Evolutionary conservation across 2,888 invertebrate genomes (phyloP).

Genomic region (Monochamus alternatus): DNA sequence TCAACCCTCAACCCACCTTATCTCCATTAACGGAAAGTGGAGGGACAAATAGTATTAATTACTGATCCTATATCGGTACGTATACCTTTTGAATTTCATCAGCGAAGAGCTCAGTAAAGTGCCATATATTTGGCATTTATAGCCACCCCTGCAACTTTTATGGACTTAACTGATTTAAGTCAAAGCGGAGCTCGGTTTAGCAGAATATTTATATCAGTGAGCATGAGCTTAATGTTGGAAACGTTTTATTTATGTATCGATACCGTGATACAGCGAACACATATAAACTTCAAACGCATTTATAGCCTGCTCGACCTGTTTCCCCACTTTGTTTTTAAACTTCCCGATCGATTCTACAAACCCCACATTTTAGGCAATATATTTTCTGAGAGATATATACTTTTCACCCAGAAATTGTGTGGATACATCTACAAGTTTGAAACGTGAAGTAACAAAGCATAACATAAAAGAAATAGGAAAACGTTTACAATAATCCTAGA

Average conservation of each 20-base stretch:
- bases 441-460: too few relatives aligned
- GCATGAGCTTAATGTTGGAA: conserved; percentile 7
- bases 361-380: too few relatives aligned
- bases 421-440: too few relatives aligned
- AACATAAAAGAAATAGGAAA: too few relatives aligned
- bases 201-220: conserved; percentile 25
- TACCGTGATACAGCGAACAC: conserved; percentile 10
- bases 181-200: conserved; percentile 5
- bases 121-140: not conserved
- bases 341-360: not conserved
- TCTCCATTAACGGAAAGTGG: not conserved
- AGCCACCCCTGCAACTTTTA: not conserved
- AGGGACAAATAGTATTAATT: not conserved
- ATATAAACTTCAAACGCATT: conserved; percentile 18
- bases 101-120: not conserved
- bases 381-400: too few relatives aligned
- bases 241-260: conserved; percentile 27
- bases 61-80: not conserved
- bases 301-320: not conserved
- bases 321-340: not conserved
- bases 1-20: too few relatives aligned
- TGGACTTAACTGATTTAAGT: not conserved
- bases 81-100: not conserved
- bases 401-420: too few relatives aligned
- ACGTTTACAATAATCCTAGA: too few relatives aligned